These are phyloP conservation scores for Zophobas morio DNA, from an alignment of 1,140 invertebrate species.

Conservation along the genomic window DNA sequence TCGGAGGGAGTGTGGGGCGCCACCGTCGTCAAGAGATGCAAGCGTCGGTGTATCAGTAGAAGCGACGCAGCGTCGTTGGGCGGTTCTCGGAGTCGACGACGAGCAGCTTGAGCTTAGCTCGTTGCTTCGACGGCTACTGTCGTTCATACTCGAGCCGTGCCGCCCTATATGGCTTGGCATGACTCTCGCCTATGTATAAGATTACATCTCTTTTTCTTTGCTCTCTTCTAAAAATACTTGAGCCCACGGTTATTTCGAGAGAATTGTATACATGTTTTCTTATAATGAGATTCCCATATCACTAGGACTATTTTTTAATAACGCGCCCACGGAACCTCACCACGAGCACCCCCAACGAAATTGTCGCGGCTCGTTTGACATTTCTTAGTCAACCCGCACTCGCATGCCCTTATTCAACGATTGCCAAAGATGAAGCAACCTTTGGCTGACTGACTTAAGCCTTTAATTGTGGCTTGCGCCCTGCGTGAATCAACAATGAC, in stretches of 20 bases:
- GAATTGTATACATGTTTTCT: conserved; percentile 64
- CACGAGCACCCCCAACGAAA: background rate
- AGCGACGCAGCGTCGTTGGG: conserved; percentile 41
- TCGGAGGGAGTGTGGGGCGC: conserved; percentile 40
- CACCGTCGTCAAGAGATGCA: conserved; percentile 28
- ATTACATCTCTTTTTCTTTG: conserved; percentile 68
- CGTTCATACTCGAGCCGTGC: conserved; percentile 59
- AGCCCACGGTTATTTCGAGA: conserved; percentile 66
- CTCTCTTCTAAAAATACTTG: conserved; percentile 66
- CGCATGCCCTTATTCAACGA: too few relatives aligned
- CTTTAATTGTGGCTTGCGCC: background rate
- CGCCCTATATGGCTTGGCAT: conserved; percentile 68
- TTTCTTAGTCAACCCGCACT: too few relatives aligned
- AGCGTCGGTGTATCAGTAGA: conserved; percentile 31
- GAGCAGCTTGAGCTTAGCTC: conserved; percentile 39
- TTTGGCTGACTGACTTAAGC: background rate
- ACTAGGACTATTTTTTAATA: conserved; percentile 42
- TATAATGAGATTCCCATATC: conserved; percentile 60
- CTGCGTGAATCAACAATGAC: conserved; percentile 35
- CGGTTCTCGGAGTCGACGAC: conserved; percentile 3
- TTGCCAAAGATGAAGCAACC: too few relatives aligned
- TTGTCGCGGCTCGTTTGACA: background rate
- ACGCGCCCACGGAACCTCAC: background rate
- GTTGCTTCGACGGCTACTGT: conserved; percentile 56
- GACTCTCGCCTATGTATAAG: conserved; percentile 66